Base-by-base conservation (phyloP, 2,888 invertebrate species). In the Drosophila melanosoma region DNA sequence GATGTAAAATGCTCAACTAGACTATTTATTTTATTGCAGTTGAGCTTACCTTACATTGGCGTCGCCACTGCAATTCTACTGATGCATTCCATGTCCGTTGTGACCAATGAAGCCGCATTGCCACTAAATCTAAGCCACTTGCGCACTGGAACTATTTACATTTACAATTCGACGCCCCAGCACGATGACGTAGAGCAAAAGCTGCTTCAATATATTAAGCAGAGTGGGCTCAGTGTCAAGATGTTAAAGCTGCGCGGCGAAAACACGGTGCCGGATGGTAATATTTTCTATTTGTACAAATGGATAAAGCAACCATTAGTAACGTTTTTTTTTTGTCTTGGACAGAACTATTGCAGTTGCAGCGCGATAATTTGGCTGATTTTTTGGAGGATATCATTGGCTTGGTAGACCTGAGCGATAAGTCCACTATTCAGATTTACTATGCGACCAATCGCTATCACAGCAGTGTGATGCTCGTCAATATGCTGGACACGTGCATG, bases 371-470 rank as follows among this genome's bases (percentile, higher is more conserved):
- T 73, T 79, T 92, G 61, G 82, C 91, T 23, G 80, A 91, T 56
- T 93, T 92, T 70, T 83, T 92, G 52, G 91, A 93, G 66, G 82
- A 91, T 51, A 89, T 90, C 20, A 85, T 93, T 58, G 93, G 92
- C 6, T 80, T 90, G 11, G 74, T 93, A 48, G 81, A 88, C 29
- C 65, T 58, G 17, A 81, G 66, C 6, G 77, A 56, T 63, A 91
- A 40, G 83, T 92, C 69, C 83, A 54, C 15, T 1, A 51, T 92
- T 8, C 74, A 72, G 12, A 73, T 94, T 2, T 88, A 94, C 74
- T 94, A 93, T 83, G 94, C 94, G 0, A 91, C 91, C 58, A 93
- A 93, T 70, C 94, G 94, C 3, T 79, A 93, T 15, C 95, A 95
- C 74, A 94, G 94, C 56, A 93, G 94, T 1, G 94, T 94, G 1